These are phyloP conservation scores for Eulemur coronatus DNA, from an alignment of 2,797 vertebrate genomes.

Conservation along the genomic window DNA sequence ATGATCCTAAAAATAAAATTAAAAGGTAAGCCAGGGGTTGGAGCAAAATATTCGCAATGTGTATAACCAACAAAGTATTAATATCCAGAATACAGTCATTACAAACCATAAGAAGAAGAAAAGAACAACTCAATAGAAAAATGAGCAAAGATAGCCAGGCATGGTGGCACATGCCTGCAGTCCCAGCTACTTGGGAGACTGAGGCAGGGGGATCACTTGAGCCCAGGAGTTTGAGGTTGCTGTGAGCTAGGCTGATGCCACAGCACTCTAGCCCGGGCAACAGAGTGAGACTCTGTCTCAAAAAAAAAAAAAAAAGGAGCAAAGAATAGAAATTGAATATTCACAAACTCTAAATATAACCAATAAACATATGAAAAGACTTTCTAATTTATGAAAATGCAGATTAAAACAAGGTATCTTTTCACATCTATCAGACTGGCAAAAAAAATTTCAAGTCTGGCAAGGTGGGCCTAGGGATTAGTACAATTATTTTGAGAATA, in stretches of 20 bases:
- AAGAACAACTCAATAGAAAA: conserved; percentile 37
- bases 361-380: conserved; percentile 21
- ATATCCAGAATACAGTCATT: not conserved
- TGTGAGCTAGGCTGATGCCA: too few relatives aligned
- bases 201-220: too few relatives aligned
- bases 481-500: conserved; percentile 45
- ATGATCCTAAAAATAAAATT: not conserved
- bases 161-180: too few relatives aligned
- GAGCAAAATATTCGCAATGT: conserved; percentile 5
- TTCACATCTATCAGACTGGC: not conserved
- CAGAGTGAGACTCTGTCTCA: too few relatives aligned
- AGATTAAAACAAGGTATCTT: conserved; percentile 53
- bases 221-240: too few relatives aligned
- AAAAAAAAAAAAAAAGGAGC: not conserved
- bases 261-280: too few relatives aligned
- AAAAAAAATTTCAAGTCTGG: not conserved
- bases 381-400: conserved; percentile 41
- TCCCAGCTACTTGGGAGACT: too few relatives aligned
- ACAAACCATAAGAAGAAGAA: conserved; percentile 24
- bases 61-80: not conserved
- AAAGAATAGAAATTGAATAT: conserved; percentile 11
- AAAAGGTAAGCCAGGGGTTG: not conserved
- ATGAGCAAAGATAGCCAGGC: not conserved
- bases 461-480: not conserved
- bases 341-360: conserved; percentile 21